Evolutionary conservation across 2,113 vertebrate genomes (phyloP), one percentile per base, ranked within the genome.

Genomic region (Notothenia coriiceps): DNA sequence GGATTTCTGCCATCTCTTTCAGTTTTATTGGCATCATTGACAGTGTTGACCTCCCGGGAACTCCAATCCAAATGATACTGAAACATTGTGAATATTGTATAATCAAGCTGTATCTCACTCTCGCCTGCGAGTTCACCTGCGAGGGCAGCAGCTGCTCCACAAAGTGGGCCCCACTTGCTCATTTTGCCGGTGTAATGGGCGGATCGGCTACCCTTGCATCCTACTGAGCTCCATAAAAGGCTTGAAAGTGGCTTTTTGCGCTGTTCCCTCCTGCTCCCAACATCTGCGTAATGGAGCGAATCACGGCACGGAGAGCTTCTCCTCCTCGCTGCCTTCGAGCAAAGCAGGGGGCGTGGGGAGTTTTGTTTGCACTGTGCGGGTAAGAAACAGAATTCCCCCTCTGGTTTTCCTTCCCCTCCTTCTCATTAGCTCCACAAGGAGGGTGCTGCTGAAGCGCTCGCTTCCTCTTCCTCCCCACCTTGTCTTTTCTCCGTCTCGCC

Each of bases 401-500:
- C 63, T 46, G 13, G 29, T 82, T 77, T 73, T 68, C 71, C 76
- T 70, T 79, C 67, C 66, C 65, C 75, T 85, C 73, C 71, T 70
- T 86, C 82, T 89, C 76, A 81, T 89, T 88, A 85, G 70, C 82
- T 59, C 70, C 10, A 85, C 55, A 65, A 79, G 73, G 77, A 91
- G 57, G 75, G 71, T 50, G 61, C 72, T 78, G 61, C 75, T 46
- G n/a, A 65, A 60, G 57, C 56, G 4, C 79, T 64, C 49, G 1
- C 70, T 65, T 69, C 70, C 72, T 72, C 77, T 40, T 35, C 33
- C 43, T 62, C 60, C 66, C 76, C 74, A 64, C 80, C 78, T 74
- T 55, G 3, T 74, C 77, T 81, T 50, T 78, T 64, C 69, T 65
- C 67, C 13, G 77, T 88, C 86, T 80, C 77, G 76, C 81, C 84